Base-by-base conservation (phyloP, 2,797 vertebrate genomes). In the Poeciliopsis gracilis region DNA sequence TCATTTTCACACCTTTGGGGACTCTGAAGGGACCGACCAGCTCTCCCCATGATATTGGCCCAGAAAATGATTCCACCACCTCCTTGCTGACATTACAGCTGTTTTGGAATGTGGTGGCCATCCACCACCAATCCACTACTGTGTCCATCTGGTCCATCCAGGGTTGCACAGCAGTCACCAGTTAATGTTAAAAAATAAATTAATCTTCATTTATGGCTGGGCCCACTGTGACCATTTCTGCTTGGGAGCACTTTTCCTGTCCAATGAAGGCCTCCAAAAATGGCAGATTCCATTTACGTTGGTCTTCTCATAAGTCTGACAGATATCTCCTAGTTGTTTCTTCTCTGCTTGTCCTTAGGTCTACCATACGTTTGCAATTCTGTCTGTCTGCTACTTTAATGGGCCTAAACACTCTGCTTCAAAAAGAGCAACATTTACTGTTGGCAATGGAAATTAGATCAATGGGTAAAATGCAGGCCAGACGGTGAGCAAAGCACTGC, bases 381-480 rank as follows among this genome's bases (percentile, higher is more conserved):
- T 76, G 77, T 94, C 86, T 76, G 77, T 84, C 75, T 75, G 57
- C 66, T 46, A 76, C 89, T 91, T 87, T 91, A 94, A 94, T 84
- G 90, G 90, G 80, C 84, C 84, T 81, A 87, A 92, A 89, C 87
- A 89, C 88, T 89, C 70, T 55, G 90, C 93, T 93, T 93, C 91
- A 93, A 93, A 93, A 86, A 81, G 77, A 89, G 92, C 91, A 93
- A 89, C 92, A 93, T 91, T 90, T 90, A 93, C 66, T 86, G 87
- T 80, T 84, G 88, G 91, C 89, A 87, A 88, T 93, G 91, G 88
- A 92, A 93, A 91, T 91, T 72, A 92, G 91, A 93, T 94, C 92
- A 94, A 92, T 94, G 91, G 91, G 92, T 92, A 92, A 91, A 93
- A 94, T 90, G 86, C 88, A 86, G 92, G 91, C 91, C 93, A 92